Conservation (phyloP, 2,888 invertebrate species). For the Synanthedon myopaeformis region DNA sequence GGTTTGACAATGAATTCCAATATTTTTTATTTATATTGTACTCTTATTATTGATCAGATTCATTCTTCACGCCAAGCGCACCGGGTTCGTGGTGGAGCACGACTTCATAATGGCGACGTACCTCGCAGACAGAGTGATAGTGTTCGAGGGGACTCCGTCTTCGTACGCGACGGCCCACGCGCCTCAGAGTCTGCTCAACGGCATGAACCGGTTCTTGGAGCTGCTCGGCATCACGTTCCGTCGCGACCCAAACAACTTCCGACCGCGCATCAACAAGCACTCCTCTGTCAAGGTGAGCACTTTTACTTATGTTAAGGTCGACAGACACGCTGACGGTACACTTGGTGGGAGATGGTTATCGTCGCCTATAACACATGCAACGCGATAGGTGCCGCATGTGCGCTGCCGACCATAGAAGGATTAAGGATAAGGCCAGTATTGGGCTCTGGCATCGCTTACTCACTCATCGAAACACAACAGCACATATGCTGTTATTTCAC, state of each 20-base stretch:
- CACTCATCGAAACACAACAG: too few relatives aligned
- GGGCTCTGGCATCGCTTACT: too few relatives aligned
- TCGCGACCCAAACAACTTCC: constrained; percentile 97
- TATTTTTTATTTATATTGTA: too few relatives aligned
- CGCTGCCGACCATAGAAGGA: too few relatives aligned
- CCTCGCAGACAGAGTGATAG: constrained; percentile 97
- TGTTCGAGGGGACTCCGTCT: constrained; percentile 96
- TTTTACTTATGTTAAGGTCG: too few relatives aligned
- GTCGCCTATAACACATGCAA: too few relatives aligned
- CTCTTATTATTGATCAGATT: constrained; percentile 61
- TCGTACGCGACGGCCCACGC: constrained; percentile 89
- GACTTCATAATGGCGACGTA: constrained; percentile 99
- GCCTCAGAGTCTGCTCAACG: constrained; percentile 93
- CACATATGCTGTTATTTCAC: too few relatives aligned
- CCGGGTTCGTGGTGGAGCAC: constrained; percentile 99
- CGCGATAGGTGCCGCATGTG: too few relatives aligned
- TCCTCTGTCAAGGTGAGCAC: constrained; percentile 88
- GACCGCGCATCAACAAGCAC: constrained; percentile 97
- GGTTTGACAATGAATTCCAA: too few relatives aligned
- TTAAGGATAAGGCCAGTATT: too few relatives aligned
- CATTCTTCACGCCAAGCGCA: constrained; percentile 98
- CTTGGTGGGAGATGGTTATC: too few relatives aligned
- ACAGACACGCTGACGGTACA: too few relatives aligned
- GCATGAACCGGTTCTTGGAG: constrained; percentile 98
- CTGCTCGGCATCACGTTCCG: constrained; percentile 97